Evolutionary conservation across 1,140 invertebrate species (phyloP).

Genomic region (Branchinecta lynchi): DNA sequence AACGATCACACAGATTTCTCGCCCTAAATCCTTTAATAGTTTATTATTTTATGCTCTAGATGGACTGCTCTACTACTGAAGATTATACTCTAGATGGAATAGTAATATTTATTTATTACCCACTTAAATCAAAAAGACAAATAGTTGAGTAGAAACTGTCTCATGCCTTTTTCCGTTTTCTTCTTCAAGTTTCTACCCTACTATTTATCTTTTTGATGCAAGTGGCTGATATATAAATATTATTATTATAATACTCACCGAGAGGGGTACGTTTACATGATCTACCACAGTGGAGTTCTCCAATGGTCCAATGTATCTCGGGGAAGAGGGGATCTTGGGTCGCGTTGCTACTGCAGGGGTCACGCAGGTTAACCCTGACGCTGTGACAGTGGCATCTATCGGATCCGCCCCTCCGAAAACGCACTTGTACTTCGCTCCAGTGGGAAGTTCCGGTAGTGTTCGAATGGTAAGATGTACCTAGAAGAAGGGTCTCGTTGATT

Average conservation of each 20-base stretch:
- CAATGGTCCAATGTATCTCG: constrained; percentile 19
- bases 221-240: no score
- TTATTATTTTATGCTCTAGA: no score
- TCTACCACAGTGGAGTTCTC: constrained; percentile 37
- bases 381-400: constrained; percentile 65
- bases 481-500: constrained; percentile 20
- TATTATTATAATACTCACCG: constrained; percentile 37
- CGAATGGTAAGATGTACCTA: constrained; percentile 68
- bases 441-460: constrained; percentile 69
- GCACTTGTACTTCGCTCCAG: constrained; percentile 81
- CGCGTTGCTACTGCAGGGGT: constrained; percentile 60
- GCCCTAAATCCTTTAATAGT: no score
- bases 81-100: no score
- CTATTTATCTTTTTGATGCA: no score
- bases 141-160: no score
- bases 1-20: no score
- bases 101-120: no score
- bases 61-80: no score
- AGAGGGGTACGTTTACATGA: constrained; percentile 78
- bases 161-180: no score
- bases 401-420: constrained; percentile 73
- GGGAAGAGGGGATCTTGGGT: constrained; percentile 57
- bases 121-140: no score
- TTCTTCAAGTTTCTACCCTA: no score
- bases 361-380: constrained; percentile 61